Base-by-base conservation (phyloP, 1,140 invertebrate genomes). In the Heliconius nattereri region DNA sequence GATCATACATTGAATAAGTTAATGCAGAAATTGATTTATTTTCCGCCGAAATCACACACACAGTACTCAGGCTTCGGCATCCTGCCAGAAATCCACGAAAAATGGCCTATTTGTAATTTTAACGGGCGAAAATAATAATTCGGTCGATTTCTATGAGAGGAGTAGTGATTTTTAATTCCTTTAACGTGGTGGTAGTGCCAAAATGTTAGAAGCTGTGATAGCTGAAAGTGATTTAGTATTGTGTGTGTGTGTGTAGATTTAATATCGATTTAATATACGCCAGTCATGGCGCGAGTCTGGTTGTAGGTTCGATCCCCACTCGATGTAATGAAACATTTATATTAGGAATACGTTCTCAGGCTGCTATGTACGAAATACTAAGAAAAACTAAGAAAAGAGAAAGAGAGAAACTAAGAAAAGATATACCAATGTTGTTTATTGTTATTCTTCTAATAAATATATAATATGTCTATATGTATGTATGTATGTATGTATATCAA, bases 41-140 rank as follows among this genome's bases (percentile, higher is more conserved):
- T 66, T 71, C 52, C 75, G 75, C 73, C 78, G 83, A 83, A 83
- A 81, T 82, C 82, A 81, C 77, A 83, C 76, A 78, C 77, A 83
- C 76, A 78, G 77, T 35, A 13, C 79, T 78, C 78, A 78, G 73
- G 79, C 78, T 81, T 83, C 84, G 84, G 84, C 84, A 81, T 49
- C 37, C 70, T 85, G 84, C 84, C 84, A 85, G 76, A 78, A 80
- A 81, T 76, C 54, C 8, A 70, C 57, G 83, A 84, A 84, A 84
- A 85, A 83, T 78, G 66, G 74, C 76, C 79, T 71, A 82, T 79
- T 82, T 74, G 76, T 81, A 81, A 82, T 82, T 84, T 81, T 76
- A 79, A 81, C 76, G 81, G 78, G 78, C 77, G 81, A 85, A 83
- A 85, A 85, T 85, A 85, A 85, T 85, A 83, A 85, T 75, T 35